Base-by-base conservation (phyloP, 2,888 invertebrate genomes). In the Dicranocentrus wangi region DNA sequence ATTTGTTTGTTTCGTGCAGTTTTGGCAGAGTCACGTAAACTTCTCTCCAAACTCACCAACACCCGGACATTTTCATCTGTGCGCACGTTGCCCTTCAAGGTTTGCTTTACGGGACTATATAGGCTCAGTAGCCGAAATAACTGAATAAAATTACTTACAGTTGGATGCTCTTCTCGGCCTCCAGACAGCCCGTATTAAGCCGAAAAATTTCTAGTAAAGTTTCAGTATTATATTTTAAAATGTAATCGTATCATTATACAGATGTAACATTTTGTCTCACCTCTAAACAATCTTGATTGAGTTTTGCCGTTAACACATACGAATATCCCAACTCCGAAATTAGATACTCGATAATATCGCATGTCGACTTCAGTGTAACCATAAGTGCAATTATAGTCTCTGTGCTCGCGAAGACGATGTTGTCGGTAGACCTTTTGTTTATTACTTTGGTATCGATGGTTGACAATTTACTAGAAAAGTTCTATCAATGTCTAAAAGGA, bases 161-260 rank as follows among this genome's bases (percentile, higher is more conserved):
- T 82, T 15, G 76, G 82, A 19, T 82, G 77, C 7, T 76, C 75
- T n/a, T 82, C 70, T n/a, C 32, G n/a, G 23, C 80, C 82, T 32
- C 82, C 82, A 7, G 82, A n/a, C 70, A 13, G 76, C 65, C 17
- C 82, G 21, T 0, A 76, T n/a, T 7, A 82, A 17, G 19, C 82
- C 80, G 32, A 82, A 82, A 60, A 79, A 82, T 21, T 58, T 69
- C 82, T 82, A 47, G 8, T 7, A 58, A 23, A n/a, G 10, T 25
- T 7, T 1, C 21, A 23, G 21, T 2, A 23, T 25, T 3, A 10
- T 25, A 2, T 27, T 23, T 7, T 58, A 2, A 58, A 3, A 8
- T 10, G 17, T 58, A 25, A 27, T 58, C 1, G 27, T 13, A 25
- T 17, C 27, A 23, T 1, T 13, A 55, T 23, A 7, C 3, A 21